Conservation (phyloP, 2,113 vertebrate species). For the Oryzias celebensis region DNA sequence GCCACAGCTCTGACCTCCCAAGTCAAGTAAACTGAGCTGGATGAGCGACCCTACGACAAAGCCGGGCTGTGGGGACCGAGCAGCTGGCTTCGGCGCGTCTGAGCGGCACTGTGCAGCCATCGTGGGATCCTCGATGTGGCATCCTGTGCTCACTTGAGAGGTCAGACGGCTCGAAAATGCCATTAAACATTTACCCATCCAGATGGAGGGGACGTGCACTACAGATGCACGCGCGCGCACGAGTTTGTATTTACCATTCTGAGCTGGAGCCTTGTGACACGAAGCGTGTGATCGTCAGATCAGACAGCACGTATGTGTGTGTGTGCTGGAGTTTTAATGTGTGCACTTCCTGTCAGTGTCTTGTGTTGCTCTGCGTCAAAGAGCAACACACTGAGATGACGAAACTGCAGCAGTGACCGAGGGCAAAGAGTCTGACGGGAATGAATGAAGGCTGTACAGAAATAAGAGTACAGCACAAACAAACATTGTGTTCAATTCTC, state of each 20-base stretch:
- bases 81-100: constrained; percentile 44
- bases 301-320: constrained; percentile 15
- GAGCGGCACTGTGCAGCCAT: constrained; percentile 22
- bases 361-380: constrained; percentile 14
- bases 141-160: constrained; percentile 10
- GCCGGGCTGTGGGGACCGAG: constrained; percentile 2
- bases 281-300: background rate
- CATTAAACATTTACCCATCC: constrained; percentile 52
- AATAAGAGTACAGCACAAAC: constrained; percentile 13
- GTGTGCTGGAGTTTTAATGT: background rate
- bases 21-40: constrained; percentile 12
- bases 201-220: constrained; percentile 32
- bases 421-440: constrained; percentile 31
- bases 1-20: constrained; percentile 22
- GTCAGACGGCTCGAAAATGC: constrained; percentile 10
- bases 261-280: no score
- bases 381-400: constrained; percentile 34
- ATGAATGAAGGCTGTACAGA: constrained; percentile 42
- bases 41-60: background rate
- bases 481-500: constrained; percentile 2
- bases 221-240: background rate
- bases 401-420: constrained; percentile 47
- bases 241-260: no score
- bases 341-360: constrained; percentile 5
- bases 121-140: constrained; percentile 22